Evolutionary conservation across 1,140 invertebrate genomes (phyloP).

Genomic region (Triops longicaudatus): DNA sequence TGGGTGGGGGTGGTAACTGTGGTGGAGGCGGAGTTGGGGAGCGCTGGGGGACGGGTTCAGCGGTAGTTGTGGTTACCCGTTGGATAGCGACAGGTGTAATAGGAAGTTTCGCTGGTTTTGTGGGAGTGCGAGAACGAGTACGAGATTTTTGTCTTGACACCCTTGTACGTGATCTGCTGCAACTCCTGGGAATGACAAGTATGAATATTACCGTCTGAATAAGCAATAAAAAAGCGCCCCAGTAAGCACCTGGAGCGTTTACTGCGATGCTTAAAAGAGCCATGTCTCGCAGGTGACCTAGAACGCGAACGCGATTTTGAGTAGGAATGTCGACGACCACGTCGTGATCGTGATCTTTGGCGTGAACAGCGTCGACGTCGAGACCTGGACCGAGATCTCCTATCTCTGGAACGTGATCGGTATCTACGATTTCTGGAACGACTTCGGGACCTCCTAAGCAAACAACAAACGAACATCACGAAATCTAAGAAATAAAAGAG

Average conservation of each 20-base stretch:
- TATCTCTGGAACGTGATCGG: constrained; percentile 20
- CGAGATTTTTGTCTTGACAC: constrained; percentile 38
- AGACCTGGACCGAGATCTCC: constrained; percentile 24
- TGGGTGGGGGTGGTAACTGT: constrained; percentile 22
- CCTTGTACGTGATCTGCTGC: constrained; percentile 37
- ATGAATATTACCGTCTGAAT: no score
- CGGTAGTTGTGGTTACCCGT: background rate
- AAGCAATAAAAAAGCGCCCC: background rate
- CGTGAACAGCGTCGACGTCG: background rate
- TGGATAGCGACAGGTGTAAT: background rate
- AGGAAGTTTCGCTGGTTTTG: background rate
- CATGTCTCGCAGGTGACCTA: constrained; percentile 17
- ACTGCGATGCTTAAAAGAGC: background rate
- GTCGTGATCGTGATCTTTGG: constrained; percentile 19
- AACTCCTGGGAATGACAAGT: constrained; percentile 17
- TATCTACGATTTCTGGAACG: constrained; percentile 16
- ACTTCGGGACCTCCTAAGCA: background rate
- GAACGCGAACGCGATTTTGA: constrained; percentile 7
- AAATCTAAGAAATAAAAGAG: background rate
- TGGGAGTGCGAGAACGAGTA: background rate
- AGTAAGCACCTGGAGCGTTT: background rate
- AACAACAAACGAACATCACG: background rate
- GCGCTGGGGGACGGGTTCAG: background rate
- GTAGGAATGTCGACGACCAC: background rate
- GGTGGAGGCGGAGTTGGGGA: background rate